Evolutionary conservation across 2,888 invertebrate species (phyloP).

Genomic region (Drosophila niveifrons): DNA sequence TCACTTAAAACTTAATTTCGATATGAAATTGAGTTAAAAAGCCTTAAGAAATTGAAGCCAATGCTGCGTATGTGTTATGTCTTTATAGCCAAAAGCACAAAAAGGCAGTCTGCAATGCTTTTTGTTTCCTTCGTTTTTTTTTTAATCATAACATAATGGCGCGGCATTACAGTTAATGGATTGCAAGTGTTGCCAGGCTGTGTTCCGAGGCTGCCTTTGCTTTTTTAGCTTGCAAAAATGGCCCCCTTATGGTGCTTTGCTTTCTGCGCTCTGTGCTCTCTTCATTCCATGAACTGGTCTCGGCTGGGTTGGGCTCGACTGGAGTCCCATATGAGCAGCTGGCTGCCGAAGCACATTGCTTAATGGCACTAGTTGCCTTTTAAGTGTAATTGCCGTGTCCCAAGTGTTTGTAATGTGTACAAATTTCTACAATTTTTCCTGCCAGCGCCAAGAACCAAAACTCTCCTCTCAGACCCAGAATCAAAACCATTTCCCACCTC

Average conservation of each 20-base stretch:
- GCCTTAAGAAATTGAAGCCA: slow-evolving; percentile 5
- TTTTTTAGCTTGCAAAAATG: slow-evolving; percentile 66
- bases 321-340: slow-evolving; percentile 66
- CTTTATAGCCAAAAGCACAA: slow-evolving; percentile 15
- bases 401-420: slow-evolving; percentile 76
- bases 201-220: slow-evolving; percentile 18
- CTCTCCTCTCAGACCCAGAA: slow-evolving; percentile 10
- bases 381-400: slow-evolving; percentile 81
- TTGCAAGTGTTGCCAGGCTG: slow-evolving; percentile 73
- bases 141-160: slow-evolving; percentile 72
- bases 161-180: slow-evolving; percentile 72
- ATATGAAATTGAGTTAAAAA: slow-evolving; percentile 14
- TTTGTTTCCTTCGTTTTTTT: slow-evolving; percentile 23
- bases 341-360: slow-evolving; percentile 63
- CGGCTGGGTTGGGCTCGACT: slow-evolving; percentile 16
- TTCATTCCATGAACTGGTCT: neutral
- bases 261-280: neutral
- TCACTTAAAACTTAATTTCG: slow-evolving; percentile 4
- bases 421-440: slow-evolving; percentile 65
- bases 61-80: slow-evolving; percentile 28
- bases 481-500: neutral
- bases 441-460: slow-evolving; percentile 32
- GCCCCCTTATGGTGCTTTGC: slow-evolving; percentile 11
- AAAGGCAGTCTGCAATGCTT: slow-evolving; percentile 32
- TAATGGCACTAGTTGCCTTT: slow-evolving; percentile 77